Evolutionary conservation across 1,140 invertebrate species (phyloP).

Genomic region (Orchesella cincta): DNA sequence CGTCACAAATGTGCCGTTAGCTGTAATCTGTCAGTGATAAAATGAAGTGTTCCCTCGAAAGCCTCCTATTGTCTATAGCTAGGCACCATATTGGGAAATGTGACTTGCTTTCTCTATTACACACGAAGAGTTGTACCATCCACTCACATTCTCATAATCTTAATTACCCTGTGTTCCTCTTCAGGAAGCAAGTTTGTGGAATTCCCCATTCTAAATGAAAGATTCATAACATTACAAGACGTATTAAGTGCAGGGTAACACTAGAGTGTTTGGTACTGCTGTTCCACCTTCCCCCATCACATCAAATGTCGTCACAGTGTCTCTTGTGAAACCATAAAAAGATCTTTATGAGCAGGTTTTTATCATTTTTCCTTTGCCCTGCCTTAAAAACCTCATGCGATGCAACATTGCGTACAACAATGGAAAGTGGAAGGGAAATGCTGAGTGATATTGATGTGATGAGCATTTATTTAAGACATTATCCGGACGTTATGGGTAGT

Average conservation of each 20-base stretch:
- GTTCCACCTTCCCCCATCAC: neutral
- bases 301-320: constrained; percentile 26
- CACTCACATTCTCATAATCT: constrained; percentile 1
- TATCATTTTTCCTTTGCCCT: constrained; percentile 15
- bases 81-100: too few relatives aligned
- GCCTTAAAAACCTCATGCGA: neutral
- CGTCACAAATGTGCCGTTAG: constrained; percentile 12
- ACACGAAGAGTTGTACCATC: neutral
- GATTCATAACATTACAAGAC: neutral
- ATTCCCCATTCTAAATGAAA: neutral
- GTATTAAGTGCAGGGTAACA: neutral
- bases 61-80: neutral
- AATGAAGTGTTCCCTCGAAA: constrained; percentile 1
- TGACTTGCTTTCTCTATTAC: neutral
- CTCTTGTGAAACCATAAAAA: constrained; percentile 24
- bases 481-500: constrained; percentile 13
- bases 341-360: constrained; percentile 6
- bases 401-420: neutral
- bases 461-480: constrained; percentile 15
- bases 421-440: neutral
- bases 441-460: constrained; percentile 4
- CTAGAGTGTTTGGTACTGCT: neutral
- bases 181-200: neutral
- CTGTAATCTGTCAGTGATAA: neutral
- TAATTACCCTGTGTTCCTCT: constrained; percentile 15